phyloP scores from a whole-genome alignment of 1,140 invertebrate genomes.

The Sarcophaga peregrina region DNA sequence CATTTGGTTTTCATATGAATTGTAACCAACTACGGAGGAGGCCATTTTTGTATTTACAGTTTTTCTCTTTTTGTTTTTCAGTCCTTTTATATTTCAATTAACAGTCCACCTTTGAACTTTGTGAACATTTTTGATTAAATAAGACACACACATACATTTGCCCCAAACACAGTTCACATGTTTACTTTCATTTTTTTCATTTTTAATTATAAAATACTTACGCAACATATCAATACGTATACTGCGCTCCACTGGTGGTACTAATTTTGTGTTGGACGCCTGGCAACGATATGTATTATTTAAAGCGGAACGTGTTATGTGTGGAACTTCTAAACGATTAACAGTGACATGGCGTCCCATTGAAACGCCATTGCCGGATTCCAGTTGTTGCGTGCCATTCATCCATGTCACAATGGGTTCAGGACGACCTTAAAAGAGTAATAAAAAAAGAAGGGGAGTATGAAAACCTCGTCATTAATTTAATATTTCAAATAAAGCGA shows the following conservation, averaged over 20 bases:
- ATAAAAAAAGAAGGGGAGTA: background rate
- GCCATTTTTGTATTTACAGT: background rate
- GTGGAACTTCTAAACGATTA: slow-evolving; percentile 78
- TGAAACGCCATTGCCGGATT: slow-evolving; percentile 71
- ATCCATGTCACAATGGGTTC: slow-evolving; percentile 83
- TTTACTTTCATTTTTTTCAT: background rate
- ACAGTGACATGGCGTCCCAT: slow-evolving; percentile 80
- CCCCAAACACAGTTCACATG: too few relatives aligned
- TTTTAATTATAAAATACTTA: slow-evolving; percentile 68
- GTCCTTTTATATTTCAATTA: too few relatives aligned
- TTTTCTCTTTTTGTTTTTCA: background rate
- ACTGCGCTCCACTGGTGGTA: slow-evolving; percentile 80
- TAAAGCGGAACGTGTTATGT: slow-evolving; percentile 78
- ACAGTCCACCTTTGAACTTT: background rate
- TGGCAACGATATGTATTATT: slow-evolving; percentile 87
- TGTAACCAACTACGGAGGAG: too few relatives aligned
- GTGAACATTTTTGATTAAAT: too few relatives aligned
- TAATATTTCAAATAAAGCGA: background rate
- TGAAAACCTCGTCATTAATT: background rate
- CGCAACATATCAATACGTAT: slow-evolving; percentile 82
- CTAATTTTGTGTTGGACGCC: slow-evolving; percentile 86
- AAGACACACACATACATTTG: too few relatives aligned
- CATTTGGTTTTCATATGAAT: background rate
- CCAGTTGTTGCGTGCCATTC: slow-evolving; percentile 73
- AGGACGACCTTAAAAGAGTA: slow-evolving; percentile 78